phyloP scores from a whole-genome alignment of 2,113 vertebrate species.

The Mobula hypostoma region DNA sequence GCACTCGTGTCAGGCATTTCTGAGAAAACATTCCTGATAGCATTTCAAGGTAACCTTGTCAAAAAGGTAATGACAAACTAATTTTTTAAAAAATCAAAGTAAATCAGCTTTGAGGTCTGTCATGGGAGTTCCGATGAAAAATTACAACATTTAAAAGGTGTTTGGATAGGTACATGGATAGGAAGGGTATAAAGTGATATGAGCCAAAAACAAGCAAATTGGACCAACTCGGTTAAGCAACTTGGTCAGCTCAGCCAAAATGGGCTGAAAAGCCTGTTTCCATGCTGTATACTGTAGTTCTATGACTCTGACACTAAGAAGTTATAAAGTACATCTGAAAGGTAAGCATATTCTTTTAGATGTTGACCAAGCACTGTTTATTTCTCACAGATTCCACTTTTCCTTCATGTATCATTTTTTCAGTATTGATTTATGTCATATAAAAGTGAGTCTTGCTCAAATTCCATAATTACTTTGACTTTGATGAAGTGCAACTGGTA shows the following conservation, averaged over 20 bases:
- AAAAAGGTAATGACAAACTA: neutral
- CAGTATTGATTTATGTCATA: neutral
- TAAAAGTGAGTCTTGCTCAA: neutral
- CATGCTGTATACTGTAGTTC: too few species aligned
- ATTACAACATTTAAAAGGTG: neutral
- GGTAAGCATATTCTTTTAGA: neutral
- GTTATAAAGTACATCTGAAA: neutral
- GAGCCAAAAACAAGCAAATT: too few species aligned
- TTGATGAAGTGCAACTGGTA: neutral
- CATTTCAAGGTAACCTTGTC: constrained; percentile 13
- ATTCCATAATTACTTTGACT: neutral
- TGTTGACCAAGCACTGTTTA: neutral
- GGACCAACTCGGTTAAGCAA: too few species aligned
- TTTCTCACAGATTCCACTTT: neutral
- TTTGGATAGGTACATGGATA: neutral
- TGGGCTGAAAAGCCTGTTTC: too few species aligned
- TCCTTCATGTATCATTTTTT: neutral
- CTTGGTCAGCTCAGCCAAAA: too few species aligned
- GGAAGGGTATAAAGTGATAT: too few species aligned
- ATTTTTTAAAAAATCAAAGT: neutral
- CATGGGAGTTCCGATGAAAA: neutral
- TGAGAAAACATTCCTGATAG: constrained; percentile 20
- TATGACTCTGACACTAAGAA: too few species aligned
- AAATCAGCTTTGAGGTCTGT: neutral
- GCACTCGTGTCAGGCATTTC: neutral